Percentiles rank a stretch among this genome's conserved stretches.
Evolutionary conservation across 2,113 vertebrate genomes (phyloP).

Genomic region (Petrocephalus microphthalmus): DNA sequence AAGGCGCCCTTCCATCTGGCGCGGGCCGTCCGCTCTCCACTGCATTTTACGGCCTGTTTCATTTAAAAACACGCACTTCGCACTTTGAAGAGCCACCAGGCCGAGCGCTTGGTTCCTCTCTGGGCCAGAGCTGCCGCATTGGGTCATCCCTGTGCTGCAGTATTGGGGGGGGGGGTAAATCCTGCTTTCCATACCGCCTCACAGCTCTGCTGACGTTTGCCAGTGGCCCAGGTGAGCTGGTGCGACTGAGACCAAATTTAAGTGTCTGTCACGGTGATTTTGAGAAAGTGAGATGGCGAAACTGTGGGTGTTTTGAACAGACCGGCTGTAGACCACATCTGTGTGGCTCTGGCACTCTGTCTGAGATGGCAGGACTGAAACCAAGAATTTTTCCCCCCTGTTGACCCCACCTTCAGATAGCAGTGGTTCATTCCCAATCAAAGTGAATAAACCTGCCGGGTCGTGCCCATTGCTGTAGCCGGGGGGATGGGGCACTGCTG

Average conservation of each 20-base stretch:
- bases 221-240: background rate
- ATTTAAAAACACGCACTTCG: background rate
- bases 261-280: background rate
- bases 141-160: background rate
- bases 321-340: background rate
- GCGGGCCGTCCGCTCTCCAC: background rate
- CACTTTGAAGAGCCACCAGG: conserved; percentile 20
- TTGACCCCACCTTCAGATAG: background rate
- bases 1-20: background rate
- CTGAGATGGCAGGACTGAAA: background rate
- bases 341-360: background rate
- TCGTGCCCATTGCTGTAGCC: background rate
- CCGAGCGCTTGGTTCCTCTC: background rate
- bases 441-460: background rate
- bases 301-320: background rate
- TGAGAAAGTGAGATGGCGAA: background rate
- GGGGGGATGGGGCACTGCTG: background rate
- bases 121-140: background rate
- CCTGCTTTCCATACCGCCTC: background rate
- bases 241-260: background rate
- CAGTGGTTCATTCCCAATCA: background rate
- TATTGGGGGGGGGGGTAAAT: background rate
- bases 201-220: background rate
- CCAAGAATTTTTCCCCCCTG: background rate
- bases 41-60: conserved; percentile 7